Conservation (phyloP, 1,140 invertebrate genomes). For the Globodera ellingtonae region DNA sequence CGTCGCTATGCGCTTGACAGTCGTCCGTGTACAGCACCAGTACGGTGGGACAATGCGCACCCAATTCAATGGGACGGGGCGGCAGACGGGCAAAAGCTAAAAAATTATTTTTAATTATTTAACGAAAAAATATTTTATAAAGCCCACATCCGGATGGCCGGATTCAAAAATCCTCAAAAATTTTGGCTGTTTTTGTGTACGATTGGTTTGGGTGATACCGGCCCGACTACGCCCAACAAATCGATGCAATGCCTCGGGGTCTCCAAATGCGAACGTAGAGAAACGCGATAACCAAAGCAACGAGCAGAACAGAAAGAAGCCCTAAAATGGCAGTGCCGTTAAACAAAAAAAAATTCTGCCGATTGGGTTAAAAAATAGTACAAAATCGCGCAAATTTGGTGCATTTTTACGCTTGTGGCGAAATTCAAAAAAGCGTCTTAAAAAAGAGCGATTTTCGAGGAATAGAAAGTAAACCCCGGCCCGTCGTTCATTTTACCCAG, state of each 20-base stretch:
- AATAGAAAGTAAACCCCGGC: too few relatives aligned
- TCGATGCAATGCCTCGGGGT: not conserved
- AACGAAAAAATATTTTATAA: not conserved
- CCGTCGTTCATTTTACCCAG: conserved; percentile 10
- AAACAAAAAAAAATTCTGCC: conserved; percentile 11
- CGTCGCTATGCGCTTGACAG: conserved; percentile 45
- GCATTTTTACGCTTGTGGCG: too few relatives aligned
- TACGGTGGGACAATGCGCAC: conserved; percentile 39
- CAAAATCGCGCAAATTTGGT: too few relatives aligned
- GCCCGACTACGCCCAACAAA: too few relatives aligned
- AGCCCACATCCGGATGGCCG: too few relatives aligned
- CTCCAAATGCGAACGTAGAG: conserved; percentile 35
- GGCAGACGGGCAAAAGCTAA: conserved; percentile 30
- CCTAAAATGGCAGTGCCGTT: conserved; percentile 26
- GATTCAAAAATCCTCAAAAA: too few relatives aligned
- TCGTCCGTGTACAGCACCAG: conserved; percentile 60
- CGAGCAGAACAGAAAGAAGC: conserved; percentile 25
- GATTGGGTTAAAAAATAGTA: not conserved
- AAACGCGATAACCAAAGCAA: conserved; percentile 26
- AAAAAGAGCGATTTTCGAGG: too few relatives aligned
- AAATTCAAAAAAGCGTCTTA: too few relatives aligned
- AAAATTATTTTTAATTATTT: not conserved
- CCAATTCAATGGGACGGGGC: conserved; percentile 39
- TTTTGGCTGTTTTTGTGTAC: too few relatives aligned
- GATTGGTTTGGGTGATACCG: too few relatives aligned